Evolutionary conservation across 2,797 vertebrate genomes (phyloP), one percentile per base, ranked within the genome.

Genomic region (Myotis vivesi): DNA sequence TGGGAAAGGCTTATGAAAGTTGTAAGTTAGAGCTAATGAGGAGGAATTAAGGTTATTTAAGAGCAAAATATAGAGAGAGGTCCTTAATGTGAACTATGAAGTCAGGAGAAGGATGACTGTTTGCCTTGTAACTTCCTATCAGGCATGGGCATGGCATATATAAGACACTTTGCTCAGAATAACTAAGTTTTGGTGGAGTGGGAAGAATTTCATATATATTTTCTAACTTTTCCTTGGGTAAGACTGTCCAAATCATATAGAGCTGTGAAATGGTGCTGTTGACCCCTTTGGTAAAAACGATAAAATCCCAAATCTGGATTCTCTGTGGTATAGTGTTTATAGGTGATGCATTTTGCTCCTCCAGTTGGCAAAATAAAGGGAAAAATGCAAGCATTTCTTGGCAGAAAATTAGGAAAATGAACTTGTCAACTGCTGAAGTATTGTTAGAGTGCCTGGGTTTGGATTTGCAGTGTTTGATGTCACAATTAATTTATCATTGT

Each of bases 401-500:
- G 76, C 20, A 80, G 41, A 83, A 93, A 96, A 95, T 94, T 93
- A 87, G 55, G 87, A 89, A 96, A 96, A 94, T 41, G 49, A 92
- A 95, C 80, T 87, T 93, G 59, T 95, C 90, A 95, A 84, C 72
- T 86, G 72, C 46, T 72, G 46, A 91, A 95, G 76, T 33, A 94
- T 73, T 86, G 79, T 93, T 76, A 64, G 84, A 96, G 9, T 68
- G 30, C 51, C 71, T 25, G 79, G 69, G 51, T 83, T 97, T 92
- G 51, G 33, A 77, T 88, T 82, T 87, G 53, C 57, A 89, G 72
- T 84, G 89, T 96, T 96, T 96, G 95, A 95, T 97, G 97, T 96
- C 97, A 97, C 95, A 92, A 98, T 97, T 97, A 95, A 97, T 97
- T 93, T 97, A 76, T 95, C 46, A 92, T 87, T 59, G 84, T 96